Evolutionary conservation across 2,888 invertebrate species (phyloP), one percentile per base, ranked within the genome.

Genomic region (Ophion costatus): DNA sequence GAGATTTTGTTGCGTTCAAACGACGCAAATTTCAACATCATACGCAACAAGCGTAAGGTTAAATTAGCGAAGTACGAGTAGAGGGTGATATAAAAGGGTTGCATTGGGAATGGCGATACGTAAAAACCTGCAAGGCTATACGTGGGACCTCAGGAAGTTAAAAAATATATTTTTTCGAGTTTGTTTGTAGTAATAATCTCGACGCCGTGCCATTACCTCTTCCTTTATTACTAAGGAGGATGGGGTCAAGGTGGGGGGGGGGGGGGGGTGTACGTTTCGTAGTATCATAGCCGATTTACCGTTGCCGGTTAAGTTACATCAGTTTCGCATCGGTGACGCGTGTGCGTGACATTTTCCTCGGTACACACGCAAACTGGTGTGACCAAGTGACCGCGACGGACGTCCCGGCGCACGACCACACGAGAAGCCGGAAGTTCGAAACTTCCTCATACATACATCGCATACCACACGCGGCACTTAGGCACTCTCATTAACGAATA

Each of bases 231-330:
- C 17, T 51, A 51, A 17, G 51, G 14, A 5, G 51, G 51, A 51
- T 17, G 51, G 11, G 17, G 5, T 29, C 29, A 29, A 51, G 3
- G 3, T 10, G 14, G 11, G 45, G 45, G 51, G 5, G 63, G 9
- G 51, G 5, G 51, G 17, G 51, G 51, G 51, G 51, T 3, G 63
- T 5, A 10, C 59, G 59, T 71, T 56, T 71, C 85, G 42, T 63
- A 70, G 66, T 67, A 89, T 89, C 86, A 51, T 59, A 88, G 89
- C 86, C 88, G 79, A 90, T 91, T 88, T 90, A 91, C 92, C 90
- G 92, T 91, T 92, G 90, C 63, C 69, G 42, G 24, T 29, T 59
- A 67, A 73, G 63, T 87, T 86, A 89, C 88, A 90, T 91, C 88
- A 87, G 90, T 90, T 90, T 88, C 88, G 91, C 89, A 90, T 90